These are phyloP conservation scores for Eira barbara DNA, from an alignment of 2,113 vertebrate species.

Conservation along the genomic window DNA sequence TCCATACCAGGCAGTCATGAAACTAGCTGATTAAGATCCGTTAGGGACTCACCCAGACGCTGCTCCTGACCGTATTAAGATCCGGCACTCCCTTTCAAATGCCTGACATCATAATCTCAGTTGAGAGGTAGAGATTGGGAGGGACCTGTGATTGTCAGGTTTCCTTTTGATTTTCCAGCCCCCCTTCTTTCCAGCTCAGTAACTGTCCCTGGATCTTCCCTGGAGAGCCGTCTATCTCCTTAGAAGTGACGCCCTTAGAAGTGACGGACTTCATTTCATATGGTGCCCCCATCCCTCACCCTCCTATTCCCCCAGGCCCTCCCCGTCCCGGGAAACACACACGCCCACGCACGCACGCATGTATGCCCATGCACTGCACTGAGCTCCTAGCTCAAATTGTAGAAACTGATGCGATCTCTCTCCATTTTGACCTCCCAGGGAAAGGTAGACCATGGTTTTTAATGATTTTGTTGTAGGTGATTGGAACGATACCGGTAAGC, in stretches of 20 bases:
- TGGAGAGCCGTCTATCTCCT: conserved; percentile 56
- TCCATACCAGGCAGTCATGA: background rate
- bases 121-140: conserved; percentile 39
- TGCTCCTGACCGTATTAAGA: conserved; percentile 60
- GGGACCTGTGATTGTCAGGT: conserved; percentile 21
- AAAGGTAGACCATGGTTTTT: background rate
- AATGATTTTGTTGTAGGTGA: background rate
- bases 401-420: background rate
- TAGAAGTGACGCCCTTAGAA: conserved; percentile 60
- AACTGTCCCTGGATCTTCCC: conserved; percentile 55
- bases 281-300: background rate
- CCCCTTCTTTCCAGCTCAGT: background rate
- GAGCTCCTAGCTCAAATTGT: background rate
- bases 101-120: background rate
- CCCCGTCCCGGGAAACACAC: background rate
- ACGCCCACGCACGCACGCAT: background rate
- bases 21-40: background rate
- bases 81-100: conserved; percentile 53
- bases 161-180: conserved; percentile 69
- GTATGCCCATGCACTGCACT: background rate
- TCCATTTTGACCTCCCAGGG: background rate
- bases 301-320: background rate
- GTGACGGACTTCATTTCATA: conserved; percentile 15
- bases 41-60: background rate
- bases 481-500: background rate